These are phyloP conservation scores for Acronicta leporina DNA, from an alignment of 2,888 invertebrate genomes.

Conservation along the genomic window DNA sequence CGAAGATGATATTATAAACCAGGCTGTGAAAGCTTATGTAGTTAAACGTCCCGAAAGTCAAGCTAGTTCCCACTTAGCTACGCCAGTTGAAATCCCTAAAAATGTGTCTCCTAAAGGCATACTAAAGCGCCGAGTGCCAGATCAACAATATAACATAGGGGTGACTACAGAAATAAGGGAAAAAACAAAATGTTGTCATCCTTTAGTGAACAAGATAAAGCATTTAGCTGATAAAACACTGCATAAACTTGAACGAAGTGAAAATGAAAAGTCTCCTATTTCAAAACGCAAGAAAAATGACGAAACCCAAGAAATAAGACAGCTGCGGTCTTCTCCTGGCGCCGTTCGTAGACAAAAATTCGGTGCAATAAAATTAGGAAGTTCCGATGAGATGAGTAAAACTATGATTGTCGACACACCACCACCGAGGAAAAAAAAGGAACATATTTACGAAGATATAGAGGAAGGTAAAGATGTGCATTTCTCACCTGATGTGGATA, in stretches of 20 bases:
- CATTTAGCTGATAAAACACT: slow-evolving; percentile 90
- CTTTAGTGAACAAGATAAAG: slow-evolving; percentile 90
- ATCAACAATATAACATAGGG: slow-evolving; percentile 77
- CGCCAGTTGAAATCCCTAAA: slow-evolving; percentile 77
- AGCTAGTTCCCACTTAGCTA: slow-evolving; percentile 67
- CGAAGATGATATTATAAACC: slow-evolving; percentile 79
- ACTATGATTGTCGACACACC: slow-evolving; percentile 81
- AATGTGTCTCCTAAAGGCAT: slow-evolving; percentile 87
- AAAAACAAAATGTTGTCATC: slow-evolving; percentile 89
- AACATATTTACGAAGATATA: slow-evolving; percentile 91
- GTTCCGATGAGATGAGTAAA: slow-evolving; percentile 87
- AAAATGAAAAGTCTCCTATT: slow-evolving; percentile 79
- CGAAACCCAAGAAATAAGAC: slow-evolving; percentile 89
- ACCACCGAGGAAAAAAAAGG: slow-evolving; percentile 86
- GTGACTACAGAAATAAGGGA: slow-evolving; percentile 81
- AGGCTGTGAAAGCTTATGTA: slow-evolving; percentile 61
- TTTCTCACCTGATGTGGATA: slow-evolving; percentile 82
- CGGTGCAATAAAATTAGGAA: slow-evolving; percentile 84
- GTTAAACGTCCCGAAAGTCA: slow-evolving; percentile 77
- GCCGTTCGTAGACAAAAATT: slow-evolving; percentile 88
- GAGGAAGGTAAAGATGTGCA: slow-evolving; percentile 84
- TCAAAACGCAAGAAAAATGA: slow-evolving; percentile 86
- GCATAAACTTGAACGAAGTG: slow-evolving; percentile 84
- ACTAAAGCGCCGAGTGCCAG: slow-evolving; percentile 85
- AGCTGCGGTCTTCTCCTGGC: slow-evolving; percentile 90